A percentile compares a stretch with the other conserved stretches of the same genome.
Conservation (phyloP, 2,797 vertebrate genomes). For the Acomys russatus region DNA sequence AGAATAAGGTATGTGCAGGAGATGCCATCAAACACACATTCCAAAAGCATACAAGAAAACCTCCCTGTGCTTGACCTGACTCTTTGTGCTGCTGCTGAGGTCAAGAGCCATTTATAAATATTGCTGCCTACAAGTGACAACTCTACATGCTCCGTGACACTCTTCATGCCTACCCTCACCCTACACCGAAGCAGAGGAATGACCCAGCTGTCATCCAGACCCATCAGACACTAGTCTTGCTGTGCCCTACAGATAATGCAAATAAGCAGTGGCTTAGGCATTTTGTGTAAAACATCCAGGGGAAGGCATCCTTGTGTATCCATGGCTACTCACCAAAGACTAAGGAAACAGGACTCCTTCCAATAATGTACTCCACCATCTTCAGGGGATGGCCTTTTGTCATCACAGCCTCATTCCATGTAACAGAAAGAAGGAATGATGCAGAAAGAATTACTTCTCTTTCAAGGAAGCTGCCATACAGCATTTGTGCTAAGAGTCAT, state of each 20-base stretch:
- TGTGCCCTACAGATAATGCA: background rate
- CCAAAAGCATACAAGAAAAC: constrained; percentile 19
- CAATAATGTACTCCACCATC: background rate
- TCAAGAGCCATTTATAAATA: constrained; percentile 35
- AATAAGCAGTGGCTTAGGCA: constrained; percentile 10
- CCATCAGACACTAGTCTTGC: background rate
- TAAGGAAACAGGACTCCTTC: background rate
- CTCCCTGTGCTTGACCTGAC: background rate
- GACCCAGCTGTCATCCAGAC: background rate
- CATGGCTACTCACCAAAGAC: background rate
- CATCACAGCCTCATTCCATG: background rate
- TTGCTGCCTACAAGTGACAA: background rate
- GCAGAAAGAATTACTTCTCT: background rate
- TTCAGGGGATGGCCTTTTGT: background rate
- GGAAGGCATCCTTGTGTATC: background rate
- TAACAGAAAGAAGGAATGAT: background rate
- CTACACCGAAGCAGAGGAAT: background rate
- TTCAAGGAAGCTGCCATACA: background rate
- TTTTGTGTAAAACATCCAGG: background rate
- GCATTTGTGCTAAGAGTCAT: background rate
- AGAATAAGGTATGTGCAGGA: constrained; percentile 55
- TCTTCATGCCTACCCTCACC: background rate
- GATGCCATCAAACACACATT: constrained; percentile 20
- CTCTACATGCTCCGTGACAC: background rate
- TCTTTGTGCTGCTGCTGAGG: background rate